Evolutionary conservation across 2,797 vertebrate genomes (phyloP), one percentile per base, ranked within the genome.

Genomic region (Peromyscus aztecus): DNA sequence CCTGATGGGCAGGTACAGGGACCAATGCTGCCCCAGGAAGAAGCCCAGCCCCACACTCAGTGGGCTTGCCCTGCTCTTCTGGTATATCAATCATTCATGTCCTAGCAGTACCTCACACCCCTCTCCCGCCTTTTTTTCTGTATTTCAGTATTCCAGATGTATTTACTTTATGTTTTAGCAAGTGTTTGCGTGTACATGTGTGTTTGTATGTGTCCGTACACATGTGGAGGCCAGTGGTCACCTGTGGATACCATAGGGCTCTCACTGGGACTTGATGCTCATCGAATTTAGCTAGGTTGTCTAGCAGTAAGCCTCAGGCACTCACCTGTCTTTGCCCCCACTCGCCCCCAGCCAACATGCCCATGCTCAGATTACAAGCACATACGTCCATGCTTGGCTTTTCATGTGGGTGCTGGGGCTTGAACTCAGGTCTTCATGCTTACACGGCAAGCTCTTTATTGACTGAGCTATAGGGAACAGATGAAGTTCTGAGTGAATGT

Each of bases 21-120:
- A 10, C 4, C 4, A 6, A 37, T 34, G 0, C 16, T 0, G 43
- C 13, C 37, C 59, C 2, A 4, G 21, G 29, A 46, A 19, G 27
- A 3, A 57, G 6, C 46, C 57, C n/a, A 24, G 24, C 4, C n/a
- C 23, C n/a, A 4, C n/a, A 37, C 31, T 55, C 27, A 8, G 24
- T 23, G 6, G 71, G 37, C 10, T 40, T 43, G 37, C 55, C 1
- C 55, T 37, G 24, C 10, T 9, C 27, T 23, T 31, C 55, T 8
- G 31, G 6, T 55, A 69, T 55, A 57, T 21, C 9, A 21, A 2
- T 19, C 34, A 1, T 4, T 40, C 2, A 21, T 8, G 34, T 0
- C 3, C 59, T 16, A 9, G 34, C 43, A 85, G 16, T 0, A 0
- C 19, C 37, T 6, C n/a, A 9, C 10, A 0, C 2, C 0, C 9